Base-by-base conservation (phyloP, 2,797 vertebrate species). In the Mergus octosetaceus region DNA sequence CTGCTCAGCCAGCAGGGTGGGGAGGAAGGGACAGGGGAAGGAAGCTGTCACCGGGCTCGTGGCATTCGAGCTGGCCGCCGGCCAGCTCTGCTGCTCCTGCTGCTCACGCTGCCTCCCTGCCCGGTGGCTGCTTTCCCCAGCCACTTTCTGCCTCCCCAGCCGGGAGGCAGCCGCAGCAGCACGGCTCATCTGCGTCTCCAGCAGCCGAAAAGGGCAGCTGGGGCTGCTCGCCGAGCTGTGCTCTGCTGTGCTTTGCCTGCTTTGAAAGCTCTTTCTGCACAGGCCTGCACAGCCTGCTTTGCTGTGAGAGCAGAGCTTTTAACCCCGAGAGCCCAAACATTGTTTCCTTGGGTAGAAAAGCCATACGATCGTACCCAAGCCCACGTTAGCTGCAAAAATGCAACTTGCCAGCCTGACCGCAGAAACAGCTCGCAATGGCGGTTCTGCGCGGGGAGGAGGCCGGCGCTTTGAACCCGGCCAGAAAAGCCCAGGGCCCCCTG, bases 11-110 rank as follows among this genome's bases (percentile, higher is more conserved):
- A 25, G 81, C 1, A 0, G 81, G 86, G 84, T 34, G 81, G 84
- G 74, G 84, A 95, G 86, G 90, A 94, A 93, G 81, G 58, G 45
- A 57, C 47, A 38, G 27, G 45, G 86, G 90, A 85, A 93, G 93
- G 95, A 96, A 93, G 86, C 75, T 66, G 94, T 65, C 45, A 2
- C 75, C 41, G 41, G 90, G 80, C 96, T 93, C 71, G 15, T 18
- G 75, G 90, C 90, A 94, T 69, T 74, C 62, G 38, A 8, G 14
- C 27, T 71, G 88, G 89, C 77, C 0, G 3, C 30, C 17, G 3
- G 92, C 87, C 90, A 94, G 85, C 39, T 47, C 1, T 34, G 27
- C 65, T 57, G 10, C 7, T 77, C 83, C 84, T 84, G 75, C 74
- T 11, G 6, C 10, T n/a, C 68, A 32, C 85, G 65, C 74, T 60